Conservation (phyloP, 92 coral and sea anemone genomes). For the Virgularia gustaviana region DNA sequence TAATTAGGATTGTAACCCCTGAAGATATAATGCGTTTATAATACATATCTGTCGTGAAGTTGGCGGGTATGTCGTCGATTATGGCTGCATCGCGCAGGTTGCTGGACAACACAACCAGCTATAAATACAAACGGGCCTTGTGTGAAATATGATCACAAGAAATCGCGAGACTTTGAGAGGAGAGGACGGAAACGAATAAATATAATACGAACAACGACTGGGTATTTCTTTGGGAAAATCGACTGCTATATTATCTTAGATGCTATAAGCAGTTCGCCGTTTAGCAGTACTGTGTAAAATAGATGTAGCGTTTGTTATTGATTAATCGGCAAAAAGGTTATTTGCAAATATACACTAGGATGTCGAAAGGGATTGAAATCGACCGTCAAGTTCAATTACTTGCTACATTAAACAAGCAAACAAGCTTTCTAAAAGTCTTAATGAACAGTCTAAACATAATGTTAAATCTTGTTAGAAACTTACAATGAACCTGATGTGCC, state of each 20-base stretch:
- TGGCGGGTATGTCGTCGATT: slow-evolving; percentile 18
- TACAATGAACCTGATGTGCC: slow-evolving; percentile 49
- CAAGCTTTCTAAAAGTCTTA: slow-evolving; percentile 75
- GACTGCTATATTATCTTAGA: no score
- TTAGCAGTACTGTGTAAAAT: no score
- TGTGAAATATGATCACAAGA: slow-evolving; percentile 38
- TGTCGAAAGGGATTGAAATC: slow-evolving; percentile 41
- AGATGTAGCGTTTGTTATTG: slow-evolving; percentile 4
- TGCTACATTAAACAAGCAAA: slow-evolving; percentile 87
- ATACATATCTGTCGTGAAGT: slow-evolving; percentile 38
- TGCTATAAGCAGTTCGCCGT: no score
- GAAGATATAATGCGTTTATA: slow-evolving; percentile 44
- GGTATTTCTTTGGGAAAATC: no score
- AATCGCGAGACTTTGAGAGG: not conserved
- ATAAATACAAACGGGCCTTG: slow-evolving; percentile 40
- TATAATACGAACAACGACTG: no score
- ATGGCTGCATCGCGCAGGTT: slow-evolving; percentile 39
- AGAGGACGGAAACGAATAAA: no score
- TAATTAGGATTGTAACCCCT: slow-evolving; percentile 39
- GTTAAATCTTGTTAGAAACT: slow-evolving; percentile 53
- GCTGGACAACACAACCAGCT: slow-evolving; percentile 17
- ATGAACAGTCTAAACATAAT: slow-evolving; percentile 90
- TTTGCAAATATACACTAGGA: slow-evolving; percentile 18
- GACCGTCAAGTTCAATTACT: slow-evolving; percentile 94
- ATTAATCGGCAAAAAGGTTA: slow-evolving; percentile 20